phyloP scores from a whole-genome alignment of 2,888 invertebrate species.

The Tetanocera ferruginea region DNA sequence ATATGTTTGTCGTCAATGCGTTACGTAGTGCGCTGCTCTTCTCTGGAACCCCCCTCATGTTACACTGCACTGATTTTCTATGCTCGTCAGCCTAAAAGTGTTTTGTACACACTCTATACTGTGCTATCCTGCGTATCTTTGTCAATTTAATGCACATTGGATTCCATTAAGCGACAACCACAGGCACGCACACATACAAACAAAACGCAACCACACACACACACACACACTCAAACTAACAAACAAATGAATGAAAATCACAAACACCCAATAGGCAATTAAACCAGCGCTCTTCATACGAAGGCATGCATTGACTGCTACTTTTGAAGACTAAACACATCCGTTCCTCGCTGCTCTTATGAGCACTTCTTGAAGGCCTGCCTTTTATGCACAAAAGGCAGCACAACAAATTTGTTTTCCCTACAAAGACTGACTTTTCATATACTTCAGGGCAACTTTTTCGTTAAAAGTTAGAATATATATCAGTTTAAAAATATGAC shows the following conservation, averaged over 20 bases:
- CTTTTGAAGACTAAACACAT: too few relatives aligned
- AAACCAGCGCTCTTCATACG: too few relatives aligned
- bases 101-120: background rate
- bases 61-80: background rate
- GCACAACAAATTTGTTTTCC: too few relatives aligned
- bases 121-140: slow-evolving; percentile 6
- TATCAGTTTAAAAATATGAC: too few relatives aligned
- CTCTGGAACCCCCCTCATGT: background rate
- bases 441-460: too few relatives aligned
- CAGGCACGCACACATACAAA: slow-evolving; percentile 41
- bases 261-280: too few relatives aligned
- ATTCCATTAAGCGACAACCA: slow-evolving; percentile 63
- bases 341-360: too few relatives aligned
- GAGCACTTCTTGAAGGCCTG: too few relatives aligned
- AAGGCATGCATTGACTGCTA: too few relatives aligned
- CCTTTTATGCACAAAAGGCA: too few relatives aligned
- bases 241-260: background rate
- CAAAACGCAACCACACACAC: slow-evolving; percentile 45
- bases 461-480: too few relatives aligned
- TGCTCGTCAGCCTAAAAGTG: background rate
- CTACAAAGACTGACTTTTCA: too few relatives aligned
- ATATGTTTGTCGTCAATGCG: background rate
- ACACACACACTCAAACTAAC: slow-evolving; percentile 1
- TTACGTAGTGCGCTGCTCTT: background rate
- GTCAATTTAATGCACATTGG: slow-evolving; percentile 45